Evolutionary conservation across 2,797 vertebrate genomes (phyloP), one percentile per base, ranked within the genome.

Genomic region (Lithobates sylvaticus): DNA sequence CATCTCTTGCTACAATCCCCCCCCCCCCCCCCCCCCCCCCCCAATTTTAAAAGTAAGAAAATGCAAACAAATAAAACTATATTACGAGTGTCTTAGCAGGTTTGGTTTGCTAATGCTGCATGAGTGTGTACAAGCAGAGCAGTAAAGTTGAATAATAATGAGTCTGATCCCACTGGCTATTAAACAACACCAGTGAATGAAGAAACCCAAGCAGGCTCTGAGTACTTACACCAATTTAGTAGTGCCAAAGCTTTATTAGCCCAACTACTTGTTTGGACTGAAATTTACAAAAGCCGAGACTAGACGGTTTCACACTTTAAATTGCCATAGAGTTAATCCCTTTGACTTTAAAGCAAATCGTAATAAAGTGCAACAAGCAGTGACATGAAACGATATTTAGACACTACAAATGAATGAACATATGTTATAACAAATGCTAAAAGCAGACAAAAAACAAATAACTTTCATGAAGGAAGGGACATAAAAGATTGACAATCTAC

Each of bases 11-110:
- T 8, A 10, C 39, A 39, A 39, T 39, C 39, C 6, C 1, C 0
- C 0, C 6, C 1, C 0, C 0, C 6, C 1, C 0, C 0, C 6
- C 1, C 0, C 0, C 6, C 1, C 0, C 0, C n/a, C 6, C 1
- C 0, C 0, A 39, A 39, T 39, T 39, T 8, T 8, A 39, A 10
- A 39, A 10, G 39, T 39, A 39, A 39, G 9, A 39, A 39, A 39
- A 39, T 39, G 8, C 7, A 39, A 39, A 39, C 39, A 39, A 39
- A 10, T 39, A 39, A 39, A 10, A 9, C 8, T 39, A 39, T 9
- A 39, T 39, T 39, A 39, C 2, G 39, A 39, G 8, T 39, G 15
- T 50, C 15, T 50, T 50, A 12, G 47, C 13, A 50, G 15, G 16
- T 54, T 54, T 5, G 50, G 50, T 54, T 54, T 18, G 16, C 15